These are phyloP conservation scores for human (Homo sapiens) DNA, from an alignment of 2,113 vertebrate species.

Conservation along the genomic window DNA sequence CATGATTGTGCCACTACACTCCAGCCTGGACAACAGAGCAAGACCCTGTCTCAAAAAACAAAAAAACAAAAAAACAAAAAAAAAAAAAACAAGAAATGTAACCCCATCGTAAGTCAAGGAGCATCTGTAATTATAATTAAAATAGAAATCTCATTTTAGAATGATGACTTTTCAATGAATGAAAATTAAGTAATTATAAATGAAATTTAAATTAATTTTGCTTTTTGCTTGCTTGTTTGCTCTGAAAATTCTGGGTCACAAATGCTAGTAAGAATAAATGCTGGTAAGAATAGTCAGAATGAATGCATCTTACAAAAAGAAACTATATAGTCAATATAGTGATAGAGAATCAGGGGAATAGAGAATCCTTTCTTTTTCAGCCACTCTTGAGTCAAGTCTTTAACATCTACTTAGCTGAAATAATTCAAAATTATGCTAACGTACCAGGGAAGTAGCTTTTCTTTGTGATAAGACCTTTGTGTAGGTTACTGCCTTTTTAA, in stretches of 20 bases:
- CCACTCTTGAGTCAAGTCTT: constrained; percentile 18
- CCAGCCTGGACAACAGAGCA: no score
- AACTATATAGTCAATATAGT: background rate
- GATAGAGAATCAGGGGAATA: background rate
- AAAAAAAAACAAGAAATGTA: background rate
- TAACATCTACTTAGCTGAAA: constrained; percentile 10
- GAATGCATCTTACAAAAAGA: background rate
- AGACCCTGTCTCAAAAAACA: no score
- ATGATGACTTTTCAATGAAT: constrained; percentile 33
- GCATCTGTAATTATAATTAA: constrained; percentile 40
- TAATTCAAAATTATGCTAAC: constrained; percentile 49
- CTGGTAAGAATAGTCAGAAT: background rate
- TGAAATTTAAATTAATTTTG: constrained; percentile 5
- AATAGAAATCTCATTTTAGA: constrained; percentile 8
- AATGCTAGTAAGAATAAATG: background rate
- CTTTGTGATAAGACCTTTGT: constrained; percentile 24
- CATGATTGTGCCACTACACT: no score
- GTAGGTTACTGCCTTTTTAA: background rate
- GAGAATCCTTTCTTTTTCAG: background rate
- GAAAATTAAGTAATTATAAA: constrained; percentile 18
- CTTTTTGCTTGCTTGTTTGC: background rate
- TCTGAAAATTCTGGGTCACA: background rate
- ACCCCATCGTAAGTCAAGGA: background rate
- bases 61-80: no score
- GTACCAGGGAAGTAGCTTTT: background rate